Evolutionary conservation across 2,797 vertebrate species (phyloP), one percentile per base, ranked within the genome.

Genomic region (Telmatherina bonti): DNA sequence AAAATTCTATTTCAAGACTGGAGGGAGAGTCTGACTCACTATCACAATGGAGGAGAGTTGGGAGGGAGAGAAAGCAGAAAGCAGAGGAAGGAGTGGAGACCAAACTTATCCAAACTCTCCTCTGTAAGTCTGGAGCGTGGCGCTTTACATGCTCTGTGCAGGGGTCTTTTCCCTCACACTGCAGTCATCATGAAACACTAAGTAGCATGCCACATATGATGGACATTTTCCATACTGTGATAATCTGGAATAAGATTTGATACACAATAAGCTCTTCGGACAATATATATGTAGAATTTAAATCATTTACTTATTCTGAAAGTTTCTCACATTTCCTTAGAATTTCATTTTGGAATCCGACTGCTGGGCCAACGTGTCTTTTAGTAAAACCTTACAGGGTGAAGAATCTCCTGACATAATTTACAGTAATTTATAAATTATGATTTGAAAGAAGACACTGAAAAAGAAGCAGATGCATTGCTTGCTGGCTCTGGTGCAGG

Each of bases 1-100:
- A 77, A 86, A 85, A 7, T 79, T 91, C 88, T 91, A 82, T 88
- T 92, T 79, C 80, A 75, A 83, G 82, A 69, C 52, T 76, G 73
- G 75, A 80, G 54, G 78, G 89, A 92, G 79, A 92, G 59, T 84
- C 87, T 93, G 91, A 93, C 83, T 93, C 92, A 92, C 79, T 77
- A 80, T 91, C 86, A 93, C 84, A 81, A 49, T 67, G 74, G 59
- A 83, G 81, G 66, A 61, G 70, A 27, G 5, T 0, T 7, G 67
- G 43, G 70, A 70, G 73, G 33, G 62, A 67, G 70, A 24, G 49
- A 41, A 7, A 67, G 63, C 24, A 31, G 36, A 22, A 64, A 53
- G 51, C 0, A 7, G 2, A 16, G 56, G 53, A 71, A 57, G 66
- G 62, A 51, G 62, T 26, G 13, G 20, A 76, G 36, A 13, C 36